A percentile compares a stretch with the other conserved stretches of the same genome.
phyloP scores from a whole-genome alignment of 2,113 vertebrate species.

The Callocephalon fimbriatum region DNA sequence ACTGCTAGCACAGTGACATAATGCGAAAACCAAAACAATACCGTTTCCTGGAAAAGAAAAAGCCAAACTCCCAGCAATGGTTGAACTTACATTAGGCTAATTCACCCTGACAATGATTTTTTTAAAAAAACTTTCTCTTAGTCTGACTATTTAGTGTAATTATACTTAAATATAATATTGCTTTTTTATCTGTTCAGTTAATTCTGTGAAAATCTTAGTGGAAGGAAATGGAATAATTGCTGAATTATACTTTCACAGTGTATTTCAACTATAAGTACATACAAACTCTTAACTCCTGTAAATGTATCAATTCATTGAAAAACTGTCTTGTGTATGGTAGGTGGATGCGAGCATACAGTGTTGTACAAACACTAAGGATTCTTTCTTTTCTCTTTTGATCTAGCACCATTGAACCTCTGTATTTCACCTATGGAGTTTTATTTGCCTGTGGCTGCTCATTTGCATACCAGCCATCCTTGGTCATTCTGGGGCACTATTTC shows the following conservation, averaged over 20 bases:
- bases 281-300: background rate
- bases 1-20: background rate
- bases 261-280: background rate
- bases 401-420: constrained; percentile 90
- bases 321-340: background rate
- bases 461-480: constrained; percentile 95
- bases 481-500: constrained; percentile 97
- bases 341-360: background rate
- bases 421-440: constrained; percentile 94
- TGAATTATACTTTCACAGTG: background rate
- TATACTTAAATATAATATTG: background rate
- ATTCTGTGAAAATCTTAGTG: background rate
- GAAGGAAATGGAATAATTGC: background rate
- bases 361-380: background rate
- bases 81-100: background rate
- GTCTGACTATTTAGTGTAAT: background rate
- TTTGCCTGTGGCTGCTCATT: constrained; percentile 97
- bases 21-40: background rate
- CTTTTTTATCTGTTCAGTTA: background rate
- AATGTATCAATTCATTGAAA: background rate
- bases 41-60: background rate
- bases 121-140: background rate
- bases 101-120: background rate
- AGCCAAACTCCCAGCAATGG: rapidly evolving
- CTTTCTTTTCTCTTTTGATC: background rate